Conservation (phyloP, 2,888 invertebrate species). For the Zaprionus obscuricornis region DNA sequence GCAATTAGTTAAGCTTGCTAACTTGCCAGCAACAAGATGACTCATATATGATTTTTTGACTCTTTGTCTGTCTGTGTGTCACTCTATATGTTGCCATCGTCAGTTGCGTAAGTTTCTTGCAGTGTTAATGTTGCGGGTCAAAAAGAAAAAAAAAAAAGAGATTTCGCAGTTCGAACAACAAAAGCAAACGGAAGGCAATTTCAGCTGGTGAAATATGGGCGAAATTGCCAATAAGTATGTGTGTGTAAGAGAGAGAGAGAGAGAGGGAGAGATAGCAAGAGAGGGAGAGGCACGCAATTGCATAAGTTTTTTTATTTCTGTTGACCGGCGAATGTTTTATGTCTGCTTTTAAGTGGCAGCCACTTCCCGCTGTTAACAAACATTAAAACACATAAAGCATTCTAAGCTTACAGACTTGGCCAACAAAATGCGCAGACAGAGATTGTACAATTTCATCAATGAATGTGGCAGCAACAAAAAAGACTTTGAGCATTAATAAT, state of each 20-base stretch:
- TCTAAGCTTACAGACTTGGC: conserved; percentile 14
- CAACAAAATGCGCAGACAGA: too few species aligned
- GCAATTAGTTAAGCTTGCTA: conserved; percentile 54
- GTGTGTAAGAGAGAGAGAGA: conserved; percentile 11
- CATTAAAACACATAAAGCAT: background rate
- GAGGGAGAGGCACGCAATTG: conserved; percentile 10
- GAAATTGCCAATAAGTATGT: conserved; percentile 8
- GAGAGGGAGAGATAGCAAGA: conserved; percentile 3
- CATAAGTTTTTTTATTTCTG: too few species aligned
- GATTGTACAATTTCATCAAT: too few species aligned
- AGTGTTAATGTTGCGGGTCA: background rate
- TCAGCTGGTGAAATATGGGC: conserved; percentile 12
- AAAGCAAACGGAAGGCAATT: too few species aligned
- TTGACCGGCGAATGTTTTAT: conserved; percentile 3
- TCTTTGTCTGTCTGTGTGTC: conserved; percentile 1
- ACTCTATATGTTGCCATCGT: too few species aligned
- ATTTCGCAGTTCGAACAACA: too few species aligned
- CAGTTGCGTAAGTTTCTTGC: conserved; percentile 35
- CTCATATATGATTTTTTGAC: conserved; percentile 53
- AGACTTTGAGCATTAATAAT: too few species aligned
- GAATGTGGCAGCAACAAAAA: too few species aligned
- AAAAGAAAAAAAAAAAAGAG: conserved; percentile 2
- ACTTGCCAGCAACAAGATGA: conserved; percentile 52
- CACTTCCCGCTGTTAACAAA: too few species aligned
- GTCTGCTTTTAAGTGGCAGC: background rate